Base-by-base conservation (phyloP, 2,888 invertebrate species). In the Pandemis heparana region DNA sequence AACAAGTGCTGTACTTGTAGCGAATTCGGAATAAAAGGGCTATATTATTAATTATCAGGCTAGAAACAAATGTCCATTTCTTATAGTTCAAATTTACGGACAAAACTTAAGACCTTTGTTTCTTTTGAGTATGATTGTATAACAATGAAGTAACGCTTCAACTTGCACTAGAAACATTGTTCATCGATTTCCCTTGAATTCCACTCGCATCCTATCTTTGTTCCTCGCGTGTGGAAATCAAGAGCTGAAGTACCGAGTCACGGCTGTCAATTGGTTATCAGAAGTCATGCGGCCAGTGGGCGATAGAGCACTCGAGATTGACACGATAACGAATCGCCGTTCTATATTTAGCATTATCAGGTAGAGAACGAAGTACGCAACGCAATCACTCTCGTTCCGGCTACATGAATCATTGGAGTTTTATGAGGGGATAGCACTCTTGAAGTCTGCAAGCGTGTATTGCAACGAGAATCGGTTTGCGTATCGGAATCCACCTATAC, bases 271-370 rank as follows among this genome's bases (percentile, higher is more conserved):
- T 59, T 23, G 48, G 43, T 48, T 69, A 73, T 71, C 69, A 48
- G 56, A 6, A 65, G 64, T 74, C 65, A 64, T 65, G 65, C 38
- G 62, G 62, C 41, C 64, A 60, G 60, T 70, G 70, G 48, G 51
- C 60, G 51, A 66, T 65, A 56, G 12, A 56, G 41, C 61, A 61
- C 74, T 73, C 53, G 64, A 74, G 74, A 70, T 74, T 65, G 68
- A 64, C 62, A 67, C n/a, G 73, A 74, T 74, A 74, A 70, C 43
- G 38, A 5, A 9, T 56, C 18, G 12, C n/a, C 16, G 48, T 12
- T 60, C 74, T 74, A 74, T 64, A 74, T 65, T 53, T 74, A 74
- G 65, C 65, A 12, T 53, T 74, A 74, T 74, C 69, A n/a, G 56
- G 46, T 9, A 41, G 16, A 67, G 18, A 18, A 41, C 48, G 38